Percentiles rank a stretch among this genome's conserved stretches.
Evolutionary conservation across 2,113 vertebrate genomes (phyloP).

Genomic region (Percopsis transmontana): DNA sequence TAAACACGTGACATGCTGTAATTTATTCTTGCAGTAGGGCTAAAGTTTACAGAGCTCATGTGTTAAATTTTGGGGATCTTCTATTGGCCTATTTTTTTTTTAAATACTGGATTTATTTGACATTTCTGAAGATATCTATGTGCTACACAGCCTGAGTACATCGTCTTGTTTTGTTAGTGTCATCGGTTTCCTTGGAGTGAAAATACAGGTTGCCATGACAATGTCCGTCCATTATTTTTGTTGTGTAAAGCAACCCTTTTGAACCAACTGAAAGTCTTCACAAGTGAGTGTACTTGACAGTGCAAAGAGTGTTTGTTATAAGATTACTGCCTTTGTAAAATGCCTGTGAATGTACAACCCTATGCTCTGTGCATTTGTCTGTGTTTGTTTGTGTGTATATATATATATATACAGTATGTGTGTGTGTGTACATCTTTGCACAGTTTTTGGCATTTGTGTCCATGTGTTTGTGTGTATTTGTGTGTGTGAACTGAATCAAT

Average conservation of each 20-base stretch:
- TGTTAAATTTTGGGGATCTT: constrained; percentile 43
- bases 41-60: constrained; percentile 18
- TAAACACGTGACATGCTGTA: constrained; percentile 13
- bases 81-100: constrained; percentile 40
- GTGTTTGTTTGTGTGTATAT: constrained; percentile 8
- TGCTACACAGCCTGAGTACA: constrained; percentile 49
- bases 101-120: constrained; percentile 62
- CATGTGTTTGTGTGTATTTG: constrained; percentile 19
- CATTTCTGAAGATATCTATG: constrained; percentile 39
- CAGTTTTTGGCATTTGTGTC: no score
- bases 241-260: constrained; percentile 45
- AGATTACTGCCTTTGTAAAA: constrained; percentile 13
- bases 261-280: constrained; percentile 1
- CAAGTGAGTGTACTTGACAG: constrained; percentile 13
- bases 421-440: background rate
- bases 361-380: no score
- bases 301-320: constrained; percentile 4
- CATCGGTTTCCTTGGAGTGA: constrained; percentile 52
- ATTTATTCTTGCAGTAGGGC: constrained; percentile 17
- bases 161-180: constrained; percentile 59
- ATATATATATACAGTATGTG: background rate
- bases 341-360: background rate
- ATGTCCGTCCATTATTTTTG: constrained; percentile 14
- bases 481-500: constrained; percentile 9
- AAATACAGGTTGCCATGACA: constrained; percentile 49